Evolutionary conservation across 2,113 vertebrate genomes (phyloP), one percentile per base, ranked within the genome.

Genomic region (Syngnathus floridae): DNA sequence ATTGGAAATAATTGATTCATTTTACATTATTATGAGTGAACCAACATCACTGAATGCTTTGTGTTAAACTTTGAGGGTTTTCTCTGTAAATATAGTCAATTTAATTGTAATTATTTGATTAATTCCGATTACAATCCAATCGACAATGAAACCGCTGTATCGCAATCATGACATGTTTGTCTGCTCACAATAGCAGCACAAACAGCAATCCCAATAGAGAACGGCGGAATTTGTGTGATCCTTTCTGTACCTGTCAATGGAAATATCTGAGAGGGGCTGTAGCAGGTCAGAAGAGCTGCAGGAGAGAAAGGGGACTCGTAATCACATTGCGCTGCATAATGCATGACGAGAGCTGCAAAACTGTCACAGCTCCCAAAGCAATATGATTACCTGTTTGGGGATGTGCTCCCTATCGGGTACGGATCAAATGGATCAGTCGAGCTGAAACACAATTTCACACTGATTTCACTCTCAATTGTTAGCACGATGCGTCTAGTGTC

Each of bases 381-480:
- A 87, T 81, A 86, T 89, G 82, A 83, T 88, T 88, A 91, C 88
- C 88, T 90, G 84, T 90, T 89, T 70, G 72, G 78, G 82, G 88
- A 82, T 77, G 83, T 84, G 76, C 72, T 82, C 82, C 75, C 82
- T 81, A 85, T 85, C 81, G 83, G 83, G 86, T 87, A 83, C 74
- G 88, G 88, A 88, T 90, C 90, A 84, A 90, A 90, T 66, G 75
- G 80, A 88, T 90, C 87, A 85, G 70, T 74, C 77, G 72, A 88
- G 87, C 88, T 91, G 86, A 86, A 90, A 89, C 86, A 88, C 82
- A 89, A 86, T 88, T 90, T 90, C 84, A 88, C 84, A 89, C 80
- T 86, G 83, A 85, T 87, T 87, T 87, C 86, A 89, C 87, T 84
- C 84, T 87, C 86, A 84, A 88, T 88, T 86, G 87, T 88, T 77